Evolutionary conservation across 2,113 vertebrate genomes (phyloP), one percentile per base, ranked within the genome.

Genomic region (Ptilonorhynchus violaceus): DNA sequence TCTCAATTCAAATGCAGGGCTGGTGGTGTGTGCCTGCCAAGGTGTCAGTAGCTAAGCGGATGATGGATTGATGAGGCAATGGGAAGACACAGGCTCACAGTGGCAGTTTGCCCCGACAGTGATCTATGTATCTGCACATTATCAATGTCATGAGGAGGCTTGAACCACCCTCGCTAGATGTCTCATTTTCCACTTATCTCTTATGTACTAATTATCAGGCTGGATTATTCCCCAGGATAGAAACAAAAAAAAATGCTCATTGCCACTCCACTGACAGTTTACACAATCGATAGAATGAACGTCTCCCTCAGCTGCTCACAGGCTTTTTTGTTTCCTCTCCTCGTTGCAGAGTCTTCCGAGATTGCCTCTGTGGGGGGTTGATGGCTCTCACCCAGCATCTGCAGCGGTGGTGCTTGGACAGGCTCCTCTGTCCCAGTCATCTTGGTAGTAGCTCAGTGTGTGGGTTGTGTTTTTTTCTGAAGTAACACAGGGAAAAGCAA

Each of bases 21-120:
- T 96, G 96, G 95, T 2, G 10, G 96, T 97, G 96, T 97, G 96
- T 95, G 97, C 96, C 98, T 97, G 97, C 96, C 96, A 97, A 98
- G 97, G 97, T 98, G 98, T 98, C 98, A 98, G 95, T 83, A 89
- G 97, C 96, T 97, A 97, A 98, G 96, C 96, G 67, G 96, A 97
- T 98, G 98, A 98, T 97, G 97, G 98, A 98, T 98, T 98, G 98
- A 98, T 98, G 97, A 98, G 97, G 98, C 89, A 78, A 96, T 81
- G 86, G 76, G 97, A 95, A 95, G 97, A 95, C 90, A 91, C 33
- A 96, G 74, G 92, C 93, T 94, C 76, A 79, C 85, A 52, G 92
- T 96, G 97, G 95, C 95, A 75, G 96, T 86, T 92, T 96, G 77
- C 94, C 95, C 92, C 76, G 89, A 96, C 96, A 97, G 93, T 97